Evolutionary conservation across 2,888 invertebrate genomes (phyloP).

Genomic region (Ctena decussata): DNA sequence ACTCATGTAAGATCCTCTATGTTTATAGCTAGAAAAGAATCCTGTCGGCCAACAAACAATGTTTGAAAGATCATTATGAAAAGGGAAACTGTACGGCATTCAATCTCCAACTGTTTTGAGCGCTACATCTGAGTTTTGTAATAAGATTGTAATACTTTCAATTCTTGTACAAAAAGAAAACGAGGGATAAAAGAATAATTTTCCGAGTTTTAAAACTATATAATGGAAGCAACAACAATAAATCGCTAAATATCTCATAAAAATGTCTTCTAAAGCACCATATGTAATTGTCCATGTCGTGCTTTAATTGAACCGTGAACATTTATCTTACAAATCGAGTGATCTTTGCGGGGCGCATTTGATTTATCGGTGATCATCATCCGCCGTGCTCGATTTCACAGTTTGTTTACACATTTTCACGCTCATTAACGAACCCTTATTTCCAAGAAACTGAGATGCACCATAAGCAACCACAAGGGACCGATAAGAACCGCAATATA

Average conservation of each 20-base stretch:
- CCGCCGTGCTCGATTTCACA: slow-evolving; percentile 66
- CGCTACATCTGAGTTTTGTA: no score
- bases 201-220: slow-evolving; percentile 13
- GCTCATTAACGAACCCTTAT: slow-evolving; percentile 59
- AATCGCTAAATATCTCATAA: slow-evolving; percentile 41
- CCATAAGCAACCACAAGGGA: slow-evolving; percentile 36
- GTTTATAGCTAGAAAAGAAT: no score
- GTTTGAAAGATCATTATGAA: no score
- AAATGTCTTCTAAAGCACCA: slow-evolving; percentile 45
- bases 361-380: slow-evolving; percentile 63
- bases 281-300: slow-evolving; percentile 58
- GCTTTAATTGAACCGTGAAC: slow-evolving; percentile 58
- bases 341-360: slow-evolving; percentile 56
- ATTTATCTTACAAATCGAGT: slow-evolving; percentile 41
- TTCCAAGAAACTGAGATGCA: background rate
- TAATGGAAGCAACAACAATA: background rate
- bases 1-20: no score
- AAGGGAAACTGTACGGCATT: no score
- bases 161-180: no score
- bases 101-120: no score
- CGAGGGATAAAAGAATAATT: background rate
- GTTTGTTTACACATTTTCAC: slow-evolving; percentile 71
- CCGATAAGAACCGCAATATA: slow-evolving; percentile 22
- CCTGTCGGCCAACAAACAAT: no score
- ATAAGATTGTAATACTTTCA: no score